Evolutionary conservation across 2,113 vertebrate species (phyloP).

Genomic region (Falcunculus frontatus): DNA sequence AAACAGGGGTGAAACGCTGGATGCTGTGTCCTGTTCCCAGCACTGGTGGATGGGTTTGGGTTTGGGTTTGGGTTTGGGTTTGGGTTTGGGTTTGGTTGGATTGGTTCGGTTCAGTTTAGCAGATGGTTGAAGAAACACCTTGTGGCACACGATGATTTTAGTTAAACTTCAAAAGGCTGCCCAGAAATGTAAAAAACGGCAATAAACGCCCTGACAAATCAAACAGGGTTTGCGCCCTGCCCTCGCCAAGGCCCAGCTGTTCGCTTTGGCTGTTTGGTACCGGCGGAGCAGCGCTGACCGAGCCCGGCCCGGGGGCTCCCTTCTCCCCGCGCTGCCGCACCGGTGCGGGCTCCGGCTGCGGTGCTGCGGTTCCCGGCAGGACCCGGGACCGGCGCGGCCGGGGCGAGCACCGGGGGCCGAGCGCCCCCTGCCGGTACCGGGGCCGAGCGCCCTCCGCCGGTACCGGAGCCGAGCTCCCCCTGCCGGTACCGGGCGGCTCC

Average conservation of each 20-base stretch:
- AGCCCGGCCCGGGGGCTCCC: not conserved
- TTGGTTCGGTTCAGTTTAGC: not conserved
- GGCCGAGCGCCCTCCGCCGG: not conserved
- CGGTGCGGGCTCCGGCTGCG: not conserved
- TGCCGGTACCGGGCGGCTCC: not conserved
- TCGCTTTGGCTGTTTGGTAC: not conserved
- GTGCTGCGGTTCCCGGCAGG: not conserved
- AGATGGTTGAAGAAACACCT: not conserved
- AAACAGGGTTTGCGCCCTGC: not conserved
- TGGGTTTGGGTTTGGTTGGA: not conserved
- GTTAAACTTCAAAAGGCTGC: not conserved
- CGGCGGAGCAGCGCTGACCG: not conserved
- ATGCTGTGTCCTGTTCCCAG: not conserved
- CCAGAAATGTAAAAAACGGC: not conserved
- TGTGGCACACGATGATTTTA: not conserved
- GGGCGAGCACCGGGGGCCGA: not conserved
- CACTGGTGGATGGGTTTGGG: not conserved
- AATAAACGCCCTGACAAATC: not conserved
- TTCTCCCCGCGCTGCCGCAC: not conserved
- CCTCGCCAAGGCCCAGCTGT: not conserved
- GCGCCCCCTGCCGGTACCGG: not conserved
- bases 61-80: not conserved
- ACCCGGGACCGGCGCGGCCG: not conserved
- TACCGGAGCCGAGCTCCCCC: not conserved
- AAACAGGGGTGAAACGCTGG: not conserved